Evolutionary conservation across 2,888 invertebrate species (phyloP), one percentile per base, ranked within the genome.

Genomic region (Dryocosmus kuriphilus): DNA sequence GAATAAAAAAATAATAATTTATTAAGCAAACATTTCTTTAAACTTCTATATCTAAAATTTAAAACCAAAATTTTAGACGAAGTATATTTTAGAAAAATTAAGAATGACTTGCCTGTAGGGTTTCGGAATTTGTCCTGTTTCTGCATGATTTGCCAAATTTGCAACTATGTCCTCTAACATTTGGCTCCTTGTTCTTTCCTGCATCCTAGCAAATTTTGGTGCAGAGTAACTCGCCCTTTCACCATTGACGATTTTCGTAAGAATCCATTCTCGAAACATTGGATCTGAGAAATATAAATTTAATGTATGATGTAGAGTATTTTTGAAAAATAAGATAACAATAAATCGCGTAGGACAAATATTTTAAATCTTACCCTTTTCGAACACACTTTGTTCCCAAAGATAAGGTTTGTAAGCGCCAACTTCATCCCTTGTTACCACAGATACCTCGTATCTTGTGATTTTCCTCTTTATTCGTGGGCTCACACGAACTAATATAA

Each of bases 141-240:
- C 98, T 0, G 97, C 97, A 89, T 98, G 98, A 92, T 98, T 98
- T 85, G 97, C 97, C 85, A 98, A 92, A 92, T 98, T 98, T 83
- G 97, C 97, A 11, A 98, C 98, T 80, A 98, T 96, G 89, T 98
- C 98, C 92, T 98, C 98, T 51, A 98, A 93, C 98, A 98, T 98
- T 92, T 98, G 98, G 81, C 96, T 97, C 51, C 98, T 93, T 0
- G 98, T 98, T 80, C 98, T 93, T 89, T 98, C 98, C 91, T 98
- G 97, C 98, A 98, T 98, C 85, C 98, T 93, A 0, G 98, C 98
- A 89, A 98, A 98, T 92, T 98, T 98, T 0, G 98, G 98, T 1
- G 98, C 98, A 0, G 98, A 98, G 90, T 98, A 98, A 79, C 97
- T 97, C 38, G 98, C 98, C 82, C 98, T 93, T 92, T 98, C 98